phyloP scores from a whole-genome alignment of 1,140 invertebrate species.

The Caenorhabditis briggsae region DNA sequence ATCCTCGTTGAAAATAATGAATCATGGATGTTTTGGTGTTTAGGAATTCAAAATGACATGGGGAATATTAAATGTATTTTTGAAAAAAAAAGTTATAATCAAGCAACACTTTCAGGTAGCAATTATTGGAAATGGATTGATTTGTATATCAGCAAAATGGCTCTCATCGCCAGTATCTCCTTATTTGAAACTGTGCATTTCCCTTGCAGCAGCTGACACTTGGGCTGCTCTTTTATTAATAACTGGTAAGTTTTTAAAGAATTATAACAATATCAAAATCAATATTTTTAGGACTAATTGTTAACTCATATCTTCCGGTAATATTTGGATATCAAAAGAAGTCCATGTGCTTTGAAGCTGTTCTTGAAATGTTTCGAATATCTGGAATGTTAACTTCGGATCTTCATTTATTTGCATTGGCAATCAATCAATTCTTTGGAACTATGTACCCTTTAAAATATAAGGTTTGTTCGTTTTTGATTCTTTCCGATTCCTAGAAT shows the following conservation, averaged over 20 bases:
- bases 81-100: slow-evolving; percentile 32
- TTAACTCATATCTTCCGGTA: slow-evolving; percentile 73
- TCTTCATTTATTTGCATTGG: slow-evolving; percentile 72
- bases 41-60: not conserved
- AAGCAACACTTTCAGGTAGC: slow-evolving; percentile 65
- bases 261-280: not conserved
- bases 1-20: not conserved
- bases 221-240: slow-evolving; percentile 71
- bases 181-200: slow-evolving; percentile 71
- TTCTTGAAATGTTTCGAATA: slow-evolving; percentile 68
- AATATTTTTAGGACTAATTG: slow-evolving; percentile 69
- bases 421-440: slow-evolving; percentile 74
- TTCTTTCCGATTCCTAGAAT: not conserved
- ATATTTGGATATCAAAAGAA: slow-evolving; percentile 62
- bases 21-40: not conserved
- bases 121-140: slow-evolving; percentile 69
- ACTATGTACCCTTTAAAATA: slow-evolving; percentile 72
- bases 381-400: slow-evolving; percentile 74
- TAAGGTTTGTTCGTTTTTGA: slow-evolving; percentile 62
- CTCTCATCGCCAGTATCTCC: slow-evolving; percentile 67
- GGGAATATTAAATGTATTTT: not conserved
- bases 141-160: slow-evolving; percentile 67
- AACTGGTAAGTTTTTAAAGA: slow-evolving; percentile 58
- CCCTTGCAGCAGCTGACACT: slow-evolving; percentile 70
- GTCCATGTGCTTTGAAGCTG: slow-evolving; percentile 57